These are phyloP conservation scores for Cavia aperea DNA, from an alignment of 2,113 vertebrate species.

Conservation along the genomic window DNA sequence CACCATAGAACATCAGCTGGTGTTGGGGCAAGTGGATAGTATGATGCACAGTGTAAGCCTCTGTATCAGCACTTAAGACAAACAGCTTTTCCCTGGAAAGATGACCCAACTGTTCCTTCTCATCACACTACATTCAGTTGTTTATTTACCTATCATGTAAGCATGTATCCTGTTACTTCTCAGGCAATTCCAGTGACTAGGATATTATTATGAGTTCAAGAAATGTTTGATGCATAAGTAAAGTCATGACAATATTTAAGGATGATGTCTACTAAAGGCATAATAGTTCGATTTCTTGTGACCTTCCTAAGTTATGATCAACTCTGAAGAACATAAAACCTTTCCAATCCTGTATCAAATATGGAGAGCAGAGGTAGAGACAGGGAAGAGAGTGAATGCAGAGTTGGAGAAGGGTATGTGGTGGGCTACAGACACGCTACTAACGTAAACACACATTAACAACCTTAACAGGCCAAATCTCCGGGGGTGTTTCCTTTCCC, in stretches of 20 bases:
- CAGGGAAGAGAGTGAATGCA: neutral
- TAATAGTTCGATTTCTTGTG: neutral
- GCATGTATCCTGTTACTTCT: neutral
- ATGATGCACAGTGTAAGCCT: neutral
- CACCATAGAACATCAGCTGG: neutral
- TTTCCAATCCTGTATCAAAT: neutral
- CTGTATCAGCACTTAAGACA: neutral
- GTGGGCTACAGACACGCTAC: neutral
- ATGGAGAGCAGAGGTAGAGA: neutral
- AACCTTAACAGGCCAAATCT: neutral
- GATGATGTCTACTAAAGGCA: neutral
- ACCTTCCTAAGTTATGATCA: neutral
- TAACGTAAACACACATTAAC: neutral
- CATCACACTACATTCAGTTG: neutral
- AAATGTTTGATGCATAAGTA: neutral
- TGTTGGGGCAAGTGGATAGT: neutral
- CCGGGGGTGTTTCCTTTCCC: neutral
- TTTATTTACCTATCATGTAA: neutral
- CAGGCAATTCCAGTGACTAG: neutral
- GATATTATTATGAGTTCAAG: neutral
- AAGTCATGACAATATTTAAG: neutral
- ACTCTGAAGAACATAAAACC: neutral
- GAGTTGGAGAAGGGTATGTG: neutral
- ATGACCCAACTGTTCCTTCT: neutral
- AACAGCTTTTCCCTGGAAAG: neutral